Percentiles rank a stretch among this genome's conserved stretches.
Conservation (phyloP, 2,113 vertebrate genomes). For the Pteruthius melanotis region DNA sequence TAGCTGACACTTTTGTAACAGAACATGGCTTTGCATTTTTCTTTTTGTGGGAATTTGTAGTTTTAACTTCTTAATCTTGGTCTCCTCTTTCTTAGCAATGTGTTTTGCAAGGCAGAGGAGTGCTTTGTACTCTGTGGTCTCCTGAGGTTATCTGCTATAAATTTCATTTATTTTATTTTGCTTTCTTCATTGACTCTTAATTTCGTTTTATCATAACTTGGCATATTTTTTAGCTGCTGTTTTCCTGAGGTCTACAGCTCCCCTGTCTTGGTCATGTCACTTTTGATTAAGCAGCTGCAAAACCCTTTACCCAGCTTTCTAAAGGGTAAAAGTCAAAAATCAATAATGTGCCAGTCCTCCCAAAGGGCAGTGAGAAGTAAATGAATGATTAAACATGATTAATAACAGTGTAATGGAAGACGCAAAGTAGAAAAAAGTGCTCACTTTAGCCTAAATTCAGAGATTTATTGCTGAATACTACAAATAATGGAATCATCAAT, state of each 20-base stretch:
- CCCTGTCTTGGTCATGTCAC: constrained; percentile 14
- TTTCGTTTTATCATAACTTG: constrained; percentile 66
- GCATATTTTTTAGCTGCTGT: constrained; percentile 48
- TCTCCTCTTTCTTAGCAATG: background rate
- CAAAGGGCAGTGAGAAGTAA: constrained; percentile 57
- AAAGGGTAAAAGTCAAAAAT: constrained; percentile 62
- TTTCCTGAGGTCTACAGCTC: constrained; percentile 45
- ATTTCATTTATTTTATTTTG: constrained; percentile 53
- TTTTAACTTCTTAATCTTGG: background rate
- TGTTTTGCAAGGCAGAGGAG: background rate
- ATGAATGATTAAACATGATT: constrained; percentile 76
- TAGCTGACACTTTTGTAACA: background rate
- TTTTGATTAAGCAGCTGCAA: constrained; percentile 58
- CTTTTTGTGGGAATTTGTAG: background rate
- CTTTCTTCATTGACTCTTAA: constrained; percentile 56
- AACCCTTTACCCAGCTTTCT: constrained; percentile 48
- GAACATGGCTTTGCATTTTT: background rate
- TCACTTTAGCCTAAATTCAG: constrained; percentile 64
- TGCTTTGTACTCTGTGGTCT: background rate
- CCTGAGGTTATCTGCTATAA: background rate
- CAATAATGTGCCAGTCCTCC: constrained; percentile 36
- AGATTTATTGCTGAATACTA: constrained; percentile 71
- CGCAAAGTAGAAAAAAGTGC: constrained; percentile 55
- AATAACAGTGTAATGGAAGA: constrained; percentile 71
- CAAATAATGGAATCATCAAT: constrained; percentile 79